phyloP scores from a whole-genome alignment of 2,113 vertebrate species.

The Phaetusa simplex region DNA sequence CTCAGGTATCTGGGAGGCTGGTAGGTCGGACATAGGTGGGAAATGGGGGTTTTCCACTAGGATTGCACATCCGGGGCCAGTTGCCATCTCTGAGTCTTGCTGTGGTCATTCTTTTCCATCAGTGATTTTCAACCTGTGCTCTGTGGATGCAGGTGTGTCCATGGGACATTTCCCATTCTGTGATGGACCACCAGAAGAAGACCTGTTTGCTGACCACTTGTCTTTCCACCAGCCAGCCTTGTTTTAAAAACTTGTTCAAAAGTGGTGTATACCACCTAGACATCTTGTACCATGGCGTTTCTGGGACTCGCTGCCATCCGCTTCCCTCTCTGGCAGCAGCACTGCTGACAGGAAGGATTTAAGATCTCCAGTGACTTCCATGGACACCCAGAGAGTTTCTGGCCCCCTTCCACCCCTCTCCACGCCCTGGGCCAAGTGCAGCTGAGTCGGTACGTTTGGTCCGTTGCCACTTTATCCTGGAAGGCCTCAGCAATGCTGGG shows the following conservation, averaged over 20 bases:
- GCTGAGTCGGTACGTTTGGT: neutral
- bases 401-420: neutral
- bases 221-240: neutral
- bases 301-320: rapidly evolving
- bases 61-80: neutral
- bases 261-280: rapidly evolving
- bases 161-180: neutral
- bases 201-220: neutral
- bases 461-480: neutral
- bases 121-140: neutral
- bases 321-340: neutral
- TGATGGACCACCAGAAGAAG: neutral
- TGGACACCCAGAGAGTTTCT: neutral
- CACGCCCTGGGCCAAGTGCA: neutral
- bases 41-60: neutral
- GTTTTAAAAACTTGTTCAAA: neutral
- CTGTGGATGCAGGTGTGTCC: neutral
- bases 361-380: neutral
- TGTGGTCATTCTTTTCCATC: neutral
- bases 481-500: neutral
- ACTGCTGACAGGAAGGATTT: neutral
- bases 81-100: neutral
- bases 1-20: neutral
- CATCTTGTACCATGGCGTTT: neutral
- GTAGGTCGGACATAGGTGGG: neutral